Evolutionary conservation across 2,888 invertebrate species (phyloP).

Genomic region (Flexamia atlantica): DNA sequence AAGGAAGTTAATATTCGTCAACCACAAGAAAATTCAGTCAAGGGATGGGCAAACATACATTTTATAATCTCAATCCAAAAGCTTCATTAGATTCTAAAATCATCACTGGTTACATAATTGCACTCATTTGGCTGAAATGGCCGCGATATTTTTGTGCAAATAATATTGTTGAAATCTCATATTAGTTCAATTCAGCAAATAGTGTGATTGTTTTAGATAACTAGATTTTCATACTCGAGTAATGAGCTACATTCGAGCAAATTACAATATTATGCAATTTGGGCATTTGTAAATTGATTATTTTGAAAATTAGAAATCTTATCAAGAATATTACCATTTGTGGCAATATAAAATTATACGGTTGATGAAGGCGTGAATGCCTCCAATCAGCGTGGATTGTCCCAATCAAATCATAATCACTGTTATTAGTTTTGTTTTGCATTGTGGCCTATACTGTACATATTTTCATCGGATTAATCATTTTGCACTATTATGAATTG

Average conservation of each 20-base stretch:
- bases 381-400: slow-evolving; percentile 24
- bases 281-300: slow-evolving; percentile 30
- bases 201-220: slow-evolving; percentile 41
- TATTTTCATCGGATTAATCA: slow-evolving; percentile 7
- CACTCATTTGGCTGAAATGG: neutral
- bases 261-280: slow-evolving; percentile 16
- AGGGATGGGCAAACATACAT: neutral
- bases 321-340: slow-evolving; percentile 20
- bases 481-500: too few relatives aligned
- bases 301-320: slow-evolving; percentile 31
- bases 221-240: slow-evolving; percentile 8
- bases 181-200: slow-evolving; percentile 40
- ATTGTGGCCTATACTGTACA: neutral
- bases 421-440: slow-evolving; percentile 43
- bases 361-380: neutral
- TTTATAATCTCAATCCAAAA: slow-evolving; percentile 4
- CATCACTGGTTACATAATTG: slow-evolving; percentile 32
- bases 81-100: slow-evolving; percentile 32
- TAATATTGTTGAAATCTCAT: slow-evolving; percentile 10
- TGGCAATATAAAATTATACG: slow-evolving; percentile 3
- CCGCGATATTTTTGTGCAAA: slow-evolving; percentile 1
- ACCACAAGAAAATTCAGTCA: neutral
- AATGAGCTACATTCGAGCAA: slow-evolving; percentile 21
- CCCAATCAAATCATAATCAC: neutral
- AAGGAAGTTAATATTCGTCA: too few relatives aligned